These are phyloP conservation scores for Cettia cetti DNA, from an alignment of 2,113 vertebrate genomes.

Conservation along the genomic window DNA sequence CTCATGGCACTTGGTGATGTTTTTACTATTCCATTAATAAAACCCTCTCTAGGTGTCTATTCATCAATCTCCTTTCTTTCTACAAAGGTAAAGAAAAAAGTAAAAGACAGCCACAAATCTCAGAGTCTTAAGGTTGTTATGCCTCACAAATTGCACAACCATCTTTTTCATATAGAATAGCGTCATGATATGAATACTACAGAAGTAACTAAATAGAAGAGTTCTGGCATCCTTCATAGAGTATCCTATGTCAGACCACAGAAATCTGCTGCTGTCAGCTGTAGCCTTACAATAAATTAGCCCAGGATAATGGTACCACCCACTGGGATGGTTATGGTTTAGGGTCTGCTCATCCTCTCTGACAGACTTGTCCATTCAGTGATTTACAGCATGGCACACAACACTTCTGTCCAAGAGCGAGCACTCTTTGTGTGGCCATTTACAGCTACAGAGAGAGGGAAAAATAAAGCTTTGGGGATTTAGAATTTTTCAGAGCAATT, in stretches of 20 bases:
- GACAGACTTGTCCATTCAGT: background rate
- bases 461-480: background rate
- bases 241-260: background rate
- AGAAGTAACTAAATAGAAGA: background rate
- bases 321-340: background rate
- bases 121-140: background rate
- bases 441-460: background rate
- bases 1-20: background rate
- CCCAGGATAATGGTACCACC: background rate
- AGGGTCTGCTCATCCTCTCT: constrained; percentile 5
- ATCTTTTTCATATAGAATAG: background rate
- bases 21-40: background rate
- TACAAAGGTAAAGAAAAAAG: background rate
- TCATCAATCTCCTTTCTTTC: background rate
- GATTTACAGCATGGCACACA: background rate
- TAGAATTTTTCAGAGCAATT: background rate
- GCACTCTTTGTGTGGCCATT: background rate
- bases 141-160: background rate
- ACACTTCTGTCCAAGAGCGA: background rate
- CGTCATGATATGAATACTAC: background rate
- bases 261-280: background rate
- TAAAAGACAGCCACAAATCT: background rate
- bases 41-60: background rate
- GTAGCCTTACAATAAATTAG: background rate
- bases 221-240: constrained; percentile 30